phyloP scores from a whole-genome alignment of 2,113 vertebrate species.

The Chloebia gouldiae region DNA sequence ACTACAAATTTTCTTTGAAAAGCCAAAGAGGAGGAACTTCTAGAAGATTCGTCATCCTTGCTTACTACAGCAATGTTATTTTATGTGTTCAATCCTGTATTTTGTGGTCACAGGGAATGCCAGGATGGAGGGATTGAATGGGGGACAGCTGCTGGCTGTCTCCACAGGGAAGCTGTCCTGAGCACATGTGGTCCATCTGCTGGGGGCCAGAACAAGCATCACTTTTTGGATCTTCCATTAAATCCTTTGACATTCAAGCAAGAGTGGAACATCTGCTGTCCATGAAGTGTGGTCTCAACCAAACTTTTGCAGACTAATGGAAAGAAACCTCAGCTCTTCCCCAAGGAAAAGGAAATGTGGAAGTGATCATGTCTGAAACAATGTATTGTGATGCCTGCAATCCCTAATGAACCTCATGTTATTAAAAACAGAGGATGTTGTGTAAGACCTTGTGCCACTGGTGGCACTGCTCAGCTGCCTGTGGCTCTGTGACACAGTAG shows the following conservation, averaged over 20 bases:
- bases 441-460: background rate
- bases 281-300: background rate
- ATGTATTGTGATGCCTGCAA: background rate
- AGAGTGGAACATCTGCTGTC: background rate
- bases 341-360: background rate
- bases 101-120: background rate
- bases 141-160: background rate
- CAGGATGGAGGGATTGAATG: fast-evolving
- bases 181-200: background rate
- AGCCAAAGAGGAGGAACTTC: background rate
- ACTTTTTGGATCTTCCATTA: background rate
- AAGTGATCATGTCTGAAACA: background rate
- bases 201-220: background rate
- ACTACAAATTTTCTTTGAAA: background rate
- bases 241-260: background rate
- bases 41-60: background rate
- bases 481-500: background rate
- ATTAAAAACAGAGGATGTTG: background rate
- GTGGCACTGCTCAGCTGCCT: background rate
- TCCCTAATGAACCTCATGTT: background rate
- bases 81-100: background rate
- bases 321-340: background rate
- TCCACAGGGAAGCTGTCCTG: background rate
- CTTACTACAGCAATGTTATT: background rate
- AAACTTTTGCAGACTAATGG: background rate